These are phyloP conservation scores for Norana najaformis DNA, from an alignment of 2,888 invertebrate genomes.

Conservation along the genomic window DNA sequence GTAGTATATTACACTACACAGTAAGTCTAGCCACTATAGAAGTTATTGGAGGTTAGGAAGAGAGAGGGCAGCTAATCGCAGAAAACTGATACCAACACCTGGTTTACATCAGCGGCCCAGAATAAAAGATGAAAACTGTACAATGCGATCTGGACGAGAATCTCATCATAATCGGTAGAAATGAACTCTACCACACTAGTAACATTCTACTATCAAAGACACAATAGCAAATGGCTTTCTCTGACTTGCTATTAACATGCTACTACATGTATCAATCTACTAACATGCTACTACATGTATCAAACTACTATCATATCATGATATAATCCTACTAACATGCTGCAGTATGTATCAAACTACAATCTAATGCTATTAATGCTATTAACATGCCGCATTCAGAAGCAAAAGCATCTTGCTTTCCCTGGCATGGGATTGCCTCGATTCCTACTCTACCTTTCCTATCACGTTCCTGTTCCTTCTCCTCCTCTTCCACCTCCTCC, in stretches of 20 bases:
- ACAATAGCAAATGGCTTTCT: neutral
- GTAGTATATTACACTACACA: too few relatives aligned
- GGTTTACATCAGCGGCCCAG: too few relatives aligned
- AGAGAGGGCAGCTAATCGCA: too few relatives aligned
- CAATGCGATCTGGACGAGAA: too few relatives aligned
- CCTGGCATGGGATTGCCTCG: neutral
- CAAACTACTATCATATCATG: neutral
- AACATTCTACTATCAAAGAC: neutral
- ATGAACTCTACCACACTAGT: too few relatives aligned
- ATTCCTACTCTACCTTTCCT: neutral
- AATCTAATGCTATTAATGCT: neutral
- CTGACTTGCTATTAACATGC: neutral
- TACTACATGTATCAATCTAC: neutral
- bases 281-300: neutral
- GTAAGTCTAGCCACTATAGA: too few relatives aligned
- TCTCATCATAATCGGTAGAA: too few relatives aligned
- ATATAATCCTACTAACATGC: too few relatives aligned
- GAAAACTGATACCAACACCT: too few relatives aligned
- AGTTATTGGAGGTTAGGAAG: too few relatives aligned
- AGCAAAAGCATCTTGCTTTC: neutral
- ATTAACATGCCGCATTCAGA: neutral
- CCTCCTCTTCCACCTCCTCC: neutral
- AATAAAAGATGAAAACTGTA: too few relatives aligned
- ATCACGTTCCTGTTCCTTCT: neutral
- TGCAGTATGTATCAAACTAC: too few relatives aligned